Conservation (phyloP, 1,140 invertebrate species). For the Brachionus paranguensis region DNA sequence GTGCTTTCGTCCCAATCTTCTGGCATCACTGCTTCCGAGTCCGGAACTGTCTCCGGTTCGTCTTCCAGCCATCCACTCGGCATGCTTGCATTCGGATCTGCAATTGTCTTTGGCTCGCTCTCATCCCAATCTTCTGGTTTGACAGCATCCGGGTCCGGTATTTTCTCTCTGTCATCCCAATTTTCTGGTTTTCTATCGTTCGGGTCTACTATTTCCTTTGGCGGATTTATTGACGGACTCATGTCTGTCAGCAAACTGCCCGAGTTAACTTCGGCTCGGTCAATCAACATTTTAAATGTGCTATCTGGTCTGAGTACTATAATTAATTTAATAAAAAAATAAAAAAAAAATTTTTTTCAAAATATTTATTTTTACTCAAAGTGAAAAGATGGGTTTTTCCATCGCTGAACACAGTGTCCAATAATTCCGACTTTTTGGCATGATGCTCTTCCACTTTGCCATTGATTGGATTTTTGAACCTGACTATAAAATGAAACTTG, state of each 20-base stretch:
- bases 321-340: neutral
- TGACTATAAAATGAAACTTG: slow-evolving; percentile 96
- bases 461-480: slow-evolving; percentile 87
- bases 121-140: slow-evolving; percentile 50
- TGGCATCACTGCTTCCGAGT: slow-evolving; percentile 78
- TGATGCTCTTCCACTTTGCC: slow-evolving; percentile 67
- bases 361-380: slow-evolving; percentile 55
- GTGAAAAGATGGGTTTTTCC: slow-evolving; percentile 91
- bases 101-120: slow-evolving; percentile 50
- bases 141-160: slow-evolving; percentile 41
- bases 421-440: slow-evolving; percentile 75
- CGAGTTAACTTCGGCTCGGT: slow-evolving; percentile 71
- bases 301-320: slow-evolving; percentile 78
- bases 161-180: slow-evolving; percentile 93
- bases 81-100: slow-evolving; percentile 50
- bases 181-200: slow-evolving; percentile 79
- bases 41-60: slow-evolving; percentile 78
- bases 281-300: slow-evolving; percentile 62
- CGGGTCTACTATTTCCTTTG: slow-evolving; percentile 88
- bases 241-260: slow-evolving; percentile 83
- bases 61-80: slow-evolving; percentile 66
- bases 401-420: slow-evolving; percentile 86
- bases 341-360: slow-evolving; percentile 39
- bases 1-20: slow-evolving; percentile 94
- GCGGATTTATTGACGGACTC: slow-evolving; percentile 82